phyloP scores from a whole-genome alignment of 2,888 invertebrate species.

The Limnephilus lunatus region DNA sequence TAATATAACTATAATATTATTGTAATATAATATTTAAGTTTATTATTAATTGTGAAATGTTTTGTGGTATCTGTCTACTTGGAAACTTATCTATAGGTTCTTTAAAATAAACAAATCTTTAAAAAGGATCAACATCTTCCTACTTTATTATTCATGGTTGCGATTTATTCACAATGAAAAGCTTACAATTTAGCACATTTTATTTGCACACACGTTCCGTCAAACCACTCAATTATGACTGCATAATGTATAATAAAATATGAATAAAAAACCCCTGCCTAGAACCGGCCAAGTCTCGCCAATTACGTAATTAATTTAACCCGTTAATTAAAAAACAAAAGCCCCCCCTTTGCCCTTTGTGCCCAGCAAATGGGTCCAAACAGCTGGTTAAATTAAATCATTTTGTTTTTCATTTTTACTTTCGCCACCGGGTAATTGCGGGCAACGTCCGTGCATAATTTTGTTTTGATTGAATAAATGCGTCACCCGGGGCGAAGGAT shows the following conservation, averaged over 20 bases:
- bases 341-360: constrained; percentile 16
- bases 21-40: no score
- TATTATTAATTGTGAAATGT: no score
- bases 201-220: constrained; percentile 4
- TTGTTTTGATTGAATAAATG: constrained; percentile 60
- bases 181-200: neutral
- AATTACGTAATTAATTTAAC: constrained; percentile 49
- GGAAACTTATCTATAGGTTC: no score
- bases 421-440: constrained; percentile 33
- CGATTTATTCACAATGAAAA: no score
- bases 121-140: neutral
- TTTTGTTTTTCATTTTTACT: constrained; percentile 45
- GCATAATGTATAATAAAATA: neutral
- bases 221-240: neutral
- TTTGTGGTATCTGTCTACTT: no score
- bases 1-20: no score
- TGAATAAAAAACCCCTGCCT: neutral
- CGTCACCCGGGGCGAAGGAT: constrained; percentile 43
- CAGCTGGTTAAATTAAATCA: constrained; percentile 30
- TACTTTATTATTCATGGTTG: neutral
- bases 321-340: constrained; percentile 48
- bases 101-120: no score
- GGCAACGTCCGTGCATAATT: constrained; percentile 56
- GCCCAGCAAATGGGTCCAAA: neutral
- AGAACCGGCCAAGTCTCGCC: constrained; percentile 14